These are phyloP conservation scores for Epirrhoe tristata DNA, from an alignment of 2,888 invertebrate species.

Conservation along the genomic window DNA sequence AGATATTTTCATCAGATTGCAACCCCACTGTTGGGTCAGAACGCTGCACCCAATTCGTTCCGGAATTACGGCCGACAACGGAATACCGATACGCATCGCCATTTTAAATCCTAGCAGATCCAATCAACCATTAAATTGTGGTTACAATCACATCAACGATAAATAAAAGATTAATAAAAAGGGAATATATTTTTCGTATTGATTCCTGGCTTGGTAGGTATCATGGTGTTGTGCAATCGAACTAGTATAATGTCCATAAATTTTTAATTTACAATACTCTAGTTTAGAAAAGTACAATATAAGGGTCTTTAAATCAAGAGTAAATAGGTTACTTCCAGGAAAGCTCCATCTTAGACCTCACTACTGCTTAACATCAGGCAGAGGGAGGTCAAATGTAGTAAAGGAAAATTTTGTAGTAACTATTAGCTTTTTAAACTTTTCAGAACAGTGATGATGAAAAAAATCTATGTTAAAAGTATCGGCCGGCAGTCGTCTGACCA, in stretches of 20 bases:
- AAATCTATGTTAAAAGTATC: no score
- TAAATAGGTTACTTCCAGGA: no score
- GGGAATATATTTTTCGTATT: slow-evolving; percentile 7
- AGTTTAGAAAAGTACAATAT: no score
- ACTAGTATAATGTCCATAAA: no score
- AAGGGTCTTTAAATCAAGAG: no score
- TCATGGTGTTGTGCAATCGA: not conserved
- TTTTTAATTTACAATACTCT: no score
- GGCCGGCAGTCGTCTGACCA: no score
- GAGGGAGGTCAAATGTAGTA: no score
- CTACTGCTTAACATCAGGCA: no score
- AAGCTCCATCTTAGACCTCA: no score
- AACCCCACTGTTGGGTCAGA: slow-evolving; percentile 19
- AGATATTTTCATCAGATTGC: slow-evolving; percentile 40
- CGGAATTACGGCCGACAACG: slow-evolving; percentile 37
- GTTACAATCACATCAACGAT: slow-evolving; percentile 48
- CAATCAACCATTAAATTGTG: slow-evolving; percentile 52
- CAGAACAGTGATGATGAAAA: not conserved
- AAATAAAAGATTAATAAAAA: slow-evolving; percentile 42
- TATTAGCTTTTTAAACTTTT: not conserved
- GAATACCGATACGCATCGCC: slow-evolving; percentile 42
- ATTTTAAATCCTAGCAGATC: slow-evolving; percentile 54
- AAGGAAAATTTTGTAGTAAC: no score
- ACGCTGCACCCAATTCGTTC: slow-evolving; percentile 40
- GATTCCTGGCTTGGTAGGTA: not conserved